These are phyloP conservation scores for Charadrius vociferus DNA, from an alignment of 2,113 vertebrate species.

Conservation along the genomic window DNA sequence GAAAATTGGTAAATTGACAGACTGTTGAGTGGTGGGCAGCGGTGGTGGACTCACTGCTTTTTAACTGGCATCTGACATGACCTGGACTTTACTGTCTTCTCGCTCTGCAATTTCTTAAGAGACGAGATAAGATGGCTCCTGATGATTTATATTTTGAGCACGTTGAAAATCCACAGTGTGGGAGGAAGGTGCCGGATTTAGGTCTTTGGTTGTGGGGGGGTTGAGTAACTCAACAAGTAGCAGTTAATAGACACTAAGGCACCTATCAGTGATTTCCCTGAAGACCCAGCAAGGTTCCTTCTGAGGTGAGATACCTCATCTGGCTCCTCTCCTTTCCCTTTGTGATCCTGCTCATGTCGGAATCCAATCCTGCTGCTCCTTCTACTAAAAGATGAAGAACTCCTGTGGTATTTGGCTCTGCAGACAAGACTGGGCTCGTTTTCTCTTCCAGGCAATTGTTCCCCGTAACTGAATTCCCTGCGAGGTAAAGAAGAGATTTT, in stretches of 20 bases:
- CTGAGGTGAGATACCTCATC: neutral
- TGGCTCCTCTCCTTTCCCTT: neutral
- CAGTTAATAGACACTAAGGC: neutral
- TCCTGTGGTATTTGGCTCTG: neutral
- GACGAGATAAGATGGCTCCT: neutral
- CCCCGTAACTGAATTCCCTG: neutral
- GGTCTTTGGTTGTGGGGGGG: neutral
- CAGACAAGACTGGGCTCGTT: neutral
- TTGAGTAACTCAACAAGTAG: neutral
- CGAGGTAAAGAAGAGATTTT: neutral
- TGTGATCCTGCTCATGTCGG: neutral
- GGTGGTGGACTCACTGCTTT: neutral
- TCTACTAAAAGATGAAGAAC: neutral
- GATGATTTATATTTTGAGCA: neutral
- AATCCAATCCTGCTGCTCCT: neutral
- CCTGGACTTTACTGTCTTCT: neutral
- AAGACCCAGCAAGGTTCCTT: neutral
- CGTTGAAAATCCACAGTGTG: neutral
- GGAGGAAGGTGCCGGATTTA: neutral
- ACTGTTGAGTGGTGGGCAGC: neutral
- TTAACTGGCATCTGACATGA: neutral
- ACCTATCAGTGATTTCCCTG: neutral
- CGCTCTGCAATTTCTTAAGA: neutral
- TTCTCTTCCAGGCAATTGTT: neutral
- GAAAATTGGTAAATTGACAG: neutral